phyloP scores from a whole-genome alignment of 2,113 vertebrate genomes.

The Cyanoliseus patagonus region DNA sequence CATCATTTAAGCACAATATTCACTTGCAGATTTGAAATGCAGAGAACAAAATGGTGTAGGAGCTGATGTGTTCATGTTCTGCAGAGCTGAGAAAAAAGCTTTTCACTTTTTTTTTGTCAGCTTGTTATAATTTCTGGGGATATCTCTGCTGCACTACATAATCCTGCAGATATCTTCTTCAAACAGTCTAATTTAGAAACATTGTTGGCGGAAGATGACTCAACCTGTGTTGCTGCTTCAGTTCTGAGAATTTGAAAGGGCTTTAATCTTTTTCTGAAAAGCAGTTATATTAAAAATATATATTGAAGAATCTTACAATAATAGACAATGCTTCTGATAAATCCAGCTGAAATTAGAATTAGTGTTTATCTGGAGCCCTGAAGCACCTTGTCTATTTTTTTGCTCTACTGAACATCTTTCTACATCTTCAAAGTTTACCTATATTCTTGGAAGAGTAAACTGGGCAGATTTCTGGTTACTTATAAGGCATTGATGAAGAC shows the following conservation, averaged over 20 bases:
- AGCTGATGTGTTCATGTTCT: constrained; percentile 46
- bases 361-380: not conserved
- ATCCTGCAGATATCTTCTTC: constrained; percentile 54
- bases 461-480: not conserved
- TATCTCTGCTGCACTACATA: constrained; percentile 50
- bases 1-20: constrained; percentile 11
- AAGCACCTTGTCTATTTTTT: not conserved
- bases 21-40: constrained; percentile 2
- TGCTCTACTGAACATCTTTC: not conserved
- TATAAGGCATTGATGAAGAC: not conserved
- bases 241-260: constrained; percentile 37
- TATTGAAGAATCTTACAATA: not conserved
- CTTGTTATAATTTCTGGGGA: constrained; percentile 48
- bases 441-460: not conserved
- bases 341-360: not conserved
- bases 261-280: constrained; percentile 42
- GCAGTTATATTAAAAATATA: constrained; percentile 11
- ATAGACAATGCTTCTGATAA: not conserved
- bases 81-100: constrained; percentile 29
- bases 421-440: not conserved
- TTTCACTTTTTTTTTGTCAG: constrained; percentile 59
- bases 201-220: constrained; percentile 61
- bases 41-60: constrained; percentile 50
- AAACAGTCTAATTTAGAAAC: constrained; percentile 63
- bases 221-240: constrained; percentile 51